A percentile compares a stretch with the other conserved stretches of the same genome.
Evolutionary conservation across 1,140 invertebrate genomes (phyloP).

Genomic region (Calosoma granatense): DNA sequence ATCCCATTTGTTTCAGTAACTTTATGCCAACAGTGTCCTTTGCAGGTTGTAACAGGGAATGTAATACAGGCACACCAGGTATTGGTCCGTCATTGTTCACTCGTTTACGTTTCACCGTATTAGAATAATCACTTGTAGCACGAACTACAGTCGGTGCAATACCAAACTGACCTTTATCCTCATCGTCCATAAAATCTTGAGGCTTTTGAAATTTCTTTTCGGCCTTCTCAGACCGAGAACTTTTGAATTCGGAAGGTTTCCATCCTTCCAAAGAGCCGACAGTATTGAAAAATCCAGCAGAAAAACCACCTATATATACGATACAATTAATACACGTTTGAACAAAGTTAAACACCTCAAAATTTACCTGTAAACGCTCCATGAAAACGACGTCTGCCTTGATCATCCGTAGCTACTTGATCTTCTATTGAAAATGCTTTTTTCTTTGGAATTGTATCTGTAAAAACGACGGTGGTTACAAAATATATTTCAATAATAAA

Average conservation of each 20-base stretch:
- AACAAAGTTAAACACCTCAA: background rate
- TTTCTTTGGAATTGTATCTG: slow-evolving; percentile 69
- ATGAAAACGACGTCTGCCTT: slow-evolving; percentile 89
- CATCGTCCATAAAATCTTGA: slow-evolving; percentile 98
- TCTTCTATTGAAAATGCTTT: slow-evolving; percentile 77
- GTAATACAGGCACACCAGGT: slow-evolving; percentile 67
- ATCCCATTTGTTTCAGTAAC: slow-evolving; percentile 79
- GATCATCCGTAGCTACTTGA: slow-evolving; percentile 80
- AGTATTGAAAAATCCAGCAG: slow-evolving; percentile 95
- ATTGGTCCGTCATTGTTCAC: slow-evolving; percentile 53
- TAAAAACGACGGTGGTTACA: slow-evolving; percentile 22
- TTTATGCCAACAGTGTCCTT: slow-evolving; percentile 81
- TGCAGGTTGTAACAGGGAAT: slow-evolving; percentile 66
- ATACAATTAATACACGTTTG: background rate
- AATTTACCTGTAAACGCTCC: slow-evolving; percentile 83
- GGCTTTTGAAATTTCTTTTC: slow-evolving; percentile 46
- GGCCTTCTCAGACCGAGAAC: slow-evolving; percentile 65
- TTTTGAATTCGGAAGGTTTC: slow-evolving; percentile 85
- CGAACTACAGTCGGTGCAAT: slow-evolving; percentile 82
- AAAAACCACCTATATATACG: slow-evolving; percentile 75
- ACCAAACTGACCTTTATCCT: slow-evolving; percentile 90
- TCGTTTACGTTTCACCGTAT: slow-evolving; percentile 36
- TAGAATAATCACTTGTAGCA: slow-evolving; percentile 62
- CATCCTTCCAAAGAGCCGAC: slow-evolving; percentile 95
- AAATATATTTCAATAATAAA: slow-evolving; percentile 6